These are phyloP conservation scores for Pangasius larnaudii DNA, from an alignment of 2,797 vertebrate genomes.

Conservation along the genomic window DNA sequence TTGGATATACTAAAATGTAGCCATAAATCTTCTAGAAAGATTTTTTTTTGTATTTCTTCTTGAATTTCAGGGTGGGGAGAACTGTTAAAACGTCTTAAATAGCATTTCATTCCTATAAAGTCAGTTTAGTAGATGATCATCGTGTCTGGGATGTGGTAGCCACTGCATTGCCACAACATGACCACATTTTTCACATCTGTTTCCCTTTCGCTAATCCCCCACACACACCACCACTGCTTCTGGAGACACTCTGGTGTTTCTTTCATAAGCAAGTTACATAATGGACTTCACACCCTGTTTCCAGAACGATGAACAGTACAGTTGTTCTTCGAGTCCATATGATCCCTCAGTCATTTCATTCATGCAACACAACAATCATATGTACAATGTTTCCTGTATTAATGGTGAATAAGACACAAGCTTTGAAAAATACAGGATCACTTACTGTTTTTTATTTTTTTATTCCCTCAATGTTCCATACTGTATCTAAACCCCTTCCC, in stretches of 20 bases:
- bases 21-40: not conserved
- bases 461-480: conserved; percentile 1
- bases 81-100: not conserved
- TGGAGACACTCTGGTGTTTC: conserved; percentile 25
- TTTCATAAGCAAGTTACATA: conserved; percentile 20
- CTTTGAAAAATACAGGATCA: conserved; percentile 13
- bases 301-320: conserved; percentile 11
- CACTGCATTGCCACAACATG: conserved; percentile 20
- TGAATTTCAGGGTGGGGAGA: not conserved
- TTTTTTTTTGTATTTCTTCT: not conserved
- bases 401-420: not conserved
- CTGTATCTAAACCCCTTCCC: not conserved
- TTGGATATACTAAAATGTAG: not conserved
- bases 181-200: conserved; percentile 32
- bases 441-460: not conserved
- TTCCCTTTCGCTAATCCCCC: conserved; percentile 20
- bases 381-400: conserved; percentile 41
- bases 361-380: conserved; percentile 61
- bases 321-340: conserved; percentile 2
- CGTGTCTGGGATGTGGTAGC: conserved; percentile 6
- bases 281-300: conserved; percentile 21
- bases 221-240: conserved; percentile 9
- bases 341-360: conserved; percentile 63
- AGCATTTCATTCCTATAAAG: conserved; percentile 23
- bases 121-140: not conserved